A percentile compares a stretch with the other conserved stretches of the same genome.
Conservation (phyloP, 2,797 vertebrate genomes). For the Hypotaenidia okinawae region DNA sequence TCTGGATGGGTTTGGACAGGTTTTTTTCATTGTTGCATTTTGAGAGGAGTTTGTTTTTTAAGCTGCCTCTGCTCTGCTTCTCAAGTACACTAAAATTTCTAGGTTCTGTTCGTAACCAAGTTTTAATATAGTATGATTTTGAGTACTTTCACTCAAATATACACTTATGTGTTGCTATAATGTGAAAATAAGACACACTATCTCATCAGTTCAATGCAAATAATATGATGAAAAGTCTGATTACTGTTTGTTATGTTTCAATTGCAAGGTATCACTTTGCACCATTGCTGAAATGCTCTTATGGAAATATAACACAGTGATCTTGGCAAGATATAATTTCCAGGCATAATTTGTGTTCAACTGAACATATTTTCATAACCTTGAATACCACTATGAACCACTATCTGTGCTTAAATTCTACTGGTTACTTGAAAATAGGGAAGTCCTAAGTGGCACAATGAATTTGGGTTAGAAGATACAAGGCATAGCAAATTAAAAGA, state of each 20-base stretch:
- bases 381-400: not conserved
- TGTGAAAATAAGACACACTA: not conserved
- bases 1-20: not conserved
- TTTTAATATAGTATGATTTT: not conserved
- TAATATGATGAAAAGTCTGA: not conserved
- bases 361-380: not conserved
- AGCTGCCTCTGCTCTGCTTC: not conserved
- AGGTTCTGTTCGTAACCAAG: not conserved
- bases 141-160: not conserved
- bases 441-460: not conserved
- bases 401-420: not conserved
- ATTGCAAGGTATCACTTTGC: not conserved
- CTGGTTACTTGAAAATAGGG: not conserved
- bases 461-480: not conserved
- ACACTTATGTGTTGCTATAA: not conserved
- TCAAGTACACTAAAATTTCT: not conserved
- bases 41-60: not conserved
- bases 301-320: not conserved
- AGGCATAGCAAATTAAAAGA: not conserved
- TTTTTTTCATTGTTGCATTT: rapidly evolving
- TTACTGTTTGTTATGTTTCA: not conserved
- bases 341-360: not conserved
- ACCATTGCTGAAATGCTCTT: not conserved
- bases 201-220: not conserved
- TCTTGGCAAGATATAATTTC: not conserved